Evolutionary conservation across 2,797 vertebrate genomes (phyloP).

Genomic region (Intellagama lesueurii): DNA sequence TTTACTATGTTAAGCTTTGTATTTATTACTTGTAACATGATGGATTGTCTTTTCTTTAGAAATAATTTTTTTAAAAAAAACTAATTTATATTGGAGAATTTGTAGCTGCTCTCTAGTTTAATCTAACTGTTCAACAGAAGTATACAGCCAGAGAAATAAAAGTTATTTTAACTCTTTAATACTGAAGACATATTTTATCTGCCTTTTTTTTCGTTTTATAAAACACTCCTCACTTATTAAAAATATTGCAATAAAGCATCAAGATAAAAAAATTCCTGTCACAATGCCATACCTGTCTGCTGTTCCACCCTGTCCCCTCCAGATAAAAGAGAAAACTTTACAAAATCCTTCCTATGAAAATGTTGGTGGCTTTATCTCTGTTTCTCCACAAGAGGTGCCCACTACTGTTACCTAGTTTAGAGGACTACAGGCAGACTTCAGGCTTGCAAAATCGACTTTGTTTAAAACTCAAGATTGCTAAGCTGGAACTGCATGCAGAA

Average conservation of each 20-base stretch:
- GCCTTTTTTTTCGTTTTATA: background rate
- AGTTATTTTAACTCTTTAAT: background rate
- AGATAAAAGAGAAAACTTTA: background rate
- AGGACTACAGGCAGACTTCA: background rate
- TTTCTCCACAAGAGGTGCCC: background rate
- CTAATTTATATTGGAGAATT: background rate
- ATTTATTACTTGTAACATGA: no score
- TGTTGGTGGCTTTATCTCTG: background rate
- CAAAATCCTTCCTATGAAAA: background rate
- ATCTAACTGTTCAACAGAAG: background rate
- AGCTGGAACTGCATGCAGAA: background rate
- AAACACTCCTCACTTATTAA: background rate
- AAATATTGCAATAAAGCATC: background rate
- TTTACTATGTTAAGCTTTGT: no score
- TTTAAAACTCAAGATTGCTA: background rate
- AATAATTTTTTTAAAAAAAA: no score
- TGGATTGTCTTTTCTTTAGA: no score
- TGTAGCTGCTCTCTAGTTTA: background rate
- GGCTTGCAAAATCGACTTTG: background rate
- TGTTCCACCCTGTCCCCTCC: background rate
- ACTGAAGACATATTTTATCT: background rate
- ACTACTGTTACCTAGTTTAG: background rate
- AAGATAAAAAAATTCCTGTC: background rate
- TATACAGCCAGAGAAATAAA: background rate
- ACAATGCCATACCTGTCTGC: background rate